These are phyloP conservation scores for Clarias macrocephalus DNA, from an alignment of 2,113 vertebrate genomes.

Conservation along the genomic window DNA sequence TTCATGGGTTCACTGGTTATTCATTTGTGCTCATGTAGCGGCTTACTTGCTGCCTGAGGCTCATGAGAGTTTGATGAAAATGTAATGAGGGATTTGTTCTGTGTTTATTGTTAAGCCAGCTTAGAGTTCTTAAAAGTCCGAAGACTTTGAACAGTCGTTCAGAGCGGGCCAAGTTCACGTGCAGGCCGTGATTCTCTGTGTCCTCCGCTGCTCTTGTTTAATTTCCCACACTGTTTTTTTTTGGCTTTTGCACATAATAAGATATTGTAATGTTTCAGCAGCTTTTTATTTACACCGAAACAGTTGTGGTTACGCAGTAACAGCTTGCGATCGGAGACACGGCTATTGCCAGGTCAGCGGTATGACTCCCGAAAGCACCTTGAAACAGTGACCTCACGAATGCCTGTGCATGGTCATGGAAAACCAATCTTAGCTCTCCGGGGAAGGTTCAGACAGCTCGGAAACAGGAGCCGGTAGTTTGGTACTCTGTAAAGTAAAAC, in stretches of 20 bases:
- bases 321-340: slow-evolving; percentile 1
- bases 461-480: slow-evolving; percentile 46
- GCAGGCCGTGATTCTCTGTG: background rate
- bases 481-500: slow-evolving; percentile 28
- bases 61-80: slow-evolving; percentile 63
- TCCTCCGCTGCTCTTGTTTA: background rate
- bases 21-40: slow-evolving; percentile 47
- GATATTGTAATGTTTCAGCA: background rate
- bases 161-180: background rate
- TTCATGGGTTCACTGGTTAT: slow-evolving; percentile 9
- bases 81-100: slow-evolving; percentile 60
- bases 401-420: slow-evolving; percentile 55
- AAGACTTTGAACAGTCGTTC: slow-evolving; percentile 33
- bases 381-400: slow-evolving; percentile 53
- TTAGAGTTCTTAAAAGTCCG: slow-evolving; percentile 40
- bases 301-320: background rate
- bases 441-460: slow-evolving; percentile 37
- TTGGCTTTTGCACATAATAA: background rate
- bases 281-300: background rate
- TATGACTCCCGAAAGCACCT: slow-evolving; percentile 51
- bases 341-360: slow-evolving; percentile 49
- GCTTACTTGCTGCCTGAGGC: slow-evolving; percentile 58
- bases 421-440: slow-evolving; percentile 50
- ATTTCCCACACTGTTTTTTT: background rate
- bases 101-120: slow-evolving; percentile 54